Evolutionary conservation across 2,113 vertebrate species (phyloP).

Genomic region (Hylia prasina): DNA sequence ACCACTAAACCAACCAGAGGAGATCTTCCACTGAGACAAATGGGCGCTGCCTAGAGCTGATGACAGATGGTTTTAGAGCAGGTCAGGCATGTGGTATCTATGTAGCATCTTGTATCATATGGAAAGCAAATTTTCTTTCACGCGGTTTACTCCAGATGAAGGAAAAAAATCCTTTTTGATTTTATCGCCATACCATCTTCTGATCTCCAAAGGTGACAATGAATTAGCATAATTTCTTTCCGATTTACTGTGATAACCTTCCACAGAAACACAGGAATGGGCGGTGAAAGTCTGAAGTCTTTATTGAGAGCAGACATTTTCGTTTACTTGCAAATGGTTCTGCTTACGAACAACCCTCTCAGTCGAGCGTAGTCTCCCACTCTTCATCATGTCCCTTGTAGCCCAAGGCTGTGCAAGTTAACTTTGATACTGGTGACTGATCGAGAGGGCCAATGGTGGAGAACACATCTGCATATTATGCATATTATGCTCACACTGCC

Average conservation of each 20-base stretch:
- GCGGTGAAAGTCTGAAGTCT: background rate
- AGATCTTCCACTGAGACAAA: slow-evolving; percentile 5
- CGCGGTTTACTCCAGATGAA: background rate
- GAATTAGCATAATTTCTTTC: background rate
- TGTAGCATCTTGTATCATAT: slow-evolving; percentile 5
- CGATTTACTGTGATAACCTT: background rate
- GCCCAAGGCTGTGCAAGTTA: background rate
- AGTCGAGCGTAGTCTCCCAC: background rate
- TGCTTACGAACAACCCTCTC: background rate
- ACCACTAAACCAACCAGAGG: background rate
- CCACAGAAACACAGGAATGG: background rate
- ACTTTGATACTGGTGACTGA: background rate
- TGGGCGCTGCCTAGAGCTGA: background rate
- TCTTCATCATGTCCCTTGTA: background rate
- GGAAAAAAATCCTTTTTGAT: background rate
- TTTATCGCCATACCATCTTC: background rate
- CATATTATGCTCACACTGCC: background rate
- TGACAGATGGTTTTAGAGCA: slow-evolving; percentile 50
- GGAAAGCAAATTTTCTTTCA: slow-evolving; percentile 42
- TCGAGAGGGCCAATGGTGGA: background rate
- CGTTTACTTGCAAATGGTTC: background rate
- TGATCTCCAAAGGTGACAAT: slow-evolving; percentile 2
- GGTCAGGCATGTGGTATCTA: slow-evolving; percentile 17
- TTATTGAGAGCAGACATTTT: background rate
- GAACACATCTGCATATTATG: background rate